Percentiles rank a stretch among this genome's conserved stretches.
phyloP scores from a whole-genome alignment of 2,888 invertebrate species.

The Pristionchus entomophagus region DNA sequence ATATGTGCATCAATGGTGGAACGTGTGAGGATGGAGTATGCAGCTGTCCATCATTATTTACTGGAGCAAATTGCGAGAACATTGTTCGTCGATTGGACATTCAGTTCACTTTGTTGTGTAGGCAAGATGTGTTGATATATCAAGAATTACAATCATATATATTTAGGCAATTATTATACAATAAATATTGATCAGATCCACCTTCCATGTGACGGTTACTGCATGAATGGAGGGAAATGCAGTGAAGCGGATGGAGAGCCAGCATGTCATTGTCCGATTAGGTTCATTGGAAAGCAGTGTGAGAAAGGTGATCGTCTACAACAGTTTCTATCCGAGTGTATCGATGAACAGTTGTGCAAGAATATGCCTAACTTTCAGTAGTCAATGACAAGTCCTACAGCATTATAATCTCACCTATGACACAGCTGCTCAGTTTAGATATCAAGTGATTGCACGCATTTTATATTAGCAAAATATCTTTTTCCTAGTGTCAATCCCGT shows the following conservation, averaged over 20 bases:
- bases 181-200: neutral
- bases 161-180: no score
- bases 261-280: neutral
- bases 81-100: no score
- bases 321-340: neutral
- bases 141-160: no score
- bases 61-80: no score
- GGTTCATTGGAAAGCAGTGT: constrained; percentile 15
- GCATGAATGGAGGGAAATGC: constrained; percentile 18
- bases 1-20: neutral
- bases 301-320: neutral
- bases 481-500: neutral
- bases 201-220: neutral
- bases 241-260: neutral
- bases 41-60: no score
- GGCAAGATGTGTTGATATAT: no score
- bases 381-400: neutral
- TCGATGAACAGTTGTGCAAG: no score
- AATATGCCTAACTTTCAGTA: neutral
- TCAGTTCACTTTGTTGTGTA: no score
- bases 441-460: no score
- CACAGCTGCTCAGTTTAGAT: neutral
- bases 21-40: neutral
- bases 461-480: neutral
- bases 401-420: neutral